Evolutionary conservation across 2,888 invertebrate species (phyloP).

Genomic region (Oscheius sp.): DNA sequence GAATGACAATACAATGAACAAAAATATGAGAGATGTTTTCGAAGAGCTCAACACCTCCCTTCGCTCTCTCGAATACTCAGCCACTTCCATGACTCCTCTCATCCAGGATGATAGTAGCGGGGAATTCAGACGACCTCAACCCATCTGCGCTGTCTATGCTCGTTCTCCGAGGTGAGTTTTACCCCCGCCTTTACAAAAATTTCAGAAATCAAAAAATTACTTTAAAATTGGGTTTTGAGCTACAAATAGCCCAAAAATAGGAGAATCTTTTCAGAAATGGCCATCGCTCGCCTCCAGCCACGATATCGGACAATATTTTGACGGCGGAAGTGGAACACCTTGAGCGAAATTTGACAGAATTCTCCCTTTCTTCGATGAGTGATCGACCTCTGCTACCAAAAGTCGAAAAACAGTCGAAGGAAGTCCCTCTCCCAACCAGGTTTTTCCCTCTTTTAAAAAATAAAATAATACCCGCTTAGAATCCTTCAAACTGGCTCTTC

Average conservation of each 20-base stretch:
- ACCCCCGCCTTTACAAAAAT: too few species aligned
- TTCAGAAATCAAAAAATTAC: not conserved
- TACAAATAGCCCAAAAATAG: too few species aligned
- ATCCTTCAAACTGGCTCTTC: not conserved
- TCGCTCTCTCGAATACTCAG: conserved; percentile 19
- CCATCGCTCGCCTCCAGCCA: not conserved
- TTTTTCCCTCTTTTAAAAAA: not conserved
- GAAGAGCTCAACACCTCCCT: conserved; percentile 27
- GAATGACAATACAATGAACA: conserved; percentile 38
- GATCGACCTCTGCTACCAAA: conserved; percentile 32
- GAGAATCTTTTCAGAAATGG: conserved; percentile 12
- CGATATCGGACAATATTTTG: conserved; percentile 15
- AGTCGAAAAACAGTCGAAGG: not conserved
- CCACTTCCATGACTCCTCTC: conserved; percentile 2
- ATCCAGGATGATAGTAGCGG: not conserved
- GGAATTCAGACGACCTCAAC: conserved; percentile 10
- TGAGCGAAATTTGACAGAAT: conserved; percentile 53
- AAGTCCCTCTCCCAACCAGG: not conserved
- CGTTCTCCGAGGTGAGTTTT: conserved; percentile 21
- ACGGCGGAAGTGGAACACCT: conserved; percentile 40
- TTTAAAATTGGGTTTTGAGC: too few species aligned
- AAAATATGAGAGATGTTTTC: conserved; percentile 20
- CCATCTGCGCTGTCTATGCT: conserved; percentile 30
- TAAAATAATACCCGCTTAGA: too few species aligned
- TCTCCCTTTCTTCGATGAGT: conserved; percentile 45